These are phyloP conservation scores for Adelphocoris suturalis DNA, from an alignment of 2,888 invertebrate genomes.

Conservation along the genomic window DNA sequence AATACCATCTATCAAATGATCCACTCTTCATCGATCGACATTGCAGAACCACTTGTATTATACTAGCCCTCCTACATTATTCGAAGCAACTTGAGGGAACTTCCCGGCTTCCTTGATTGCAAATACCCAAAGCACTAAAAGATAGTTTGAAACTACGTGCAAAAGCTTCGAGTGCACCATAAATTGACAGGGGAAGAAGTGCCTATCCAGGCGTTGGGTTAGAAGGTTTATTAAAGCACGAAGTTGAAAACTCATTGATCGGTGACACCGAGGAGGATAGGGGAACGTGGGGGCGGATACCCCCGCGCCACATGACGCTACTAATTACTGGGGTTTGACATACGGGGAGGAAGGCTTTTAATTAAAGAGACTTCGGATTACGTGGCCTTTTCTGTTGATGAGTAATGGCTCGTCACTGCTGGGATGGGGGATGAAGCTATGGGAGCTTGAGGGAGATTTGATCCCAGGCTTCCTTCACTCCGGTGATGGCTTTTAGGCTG, in stretches of 20 bases:
- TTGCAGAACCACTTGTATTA: no score
- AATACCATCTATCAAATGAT: no score
- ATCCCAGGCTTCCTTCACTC: constrained; percentile 1
- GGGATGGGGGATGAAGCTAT: constrained; percentile 5
- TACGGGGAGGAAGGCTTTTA: constrained; percentile 63
- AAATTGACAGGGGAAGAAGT: constrained; percentile 36
- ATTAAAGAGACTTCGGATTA: constrained; percentile 70
- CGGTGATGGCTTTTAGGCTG: constrained; percentile 34
- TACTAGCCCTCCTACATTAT: neutral
- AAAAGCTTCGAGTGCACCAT: constrained; percentile 34
- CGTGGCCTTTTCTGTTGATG: constrained; percentile 68
- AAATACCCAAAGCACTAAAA: neutral
- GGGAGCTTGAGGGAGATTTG: constrained; percentile 35
- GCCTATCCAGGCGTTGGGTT: constrained; percentile 11
- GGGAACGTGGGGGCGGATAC: neutral
- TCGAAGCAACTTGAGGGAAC: neutral
- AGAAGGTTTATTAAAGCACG: constrained; percentile 53
- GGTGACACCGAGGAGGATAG: constrained; percentile 53
- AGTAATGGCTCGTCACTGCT: constrained; percentile 66
- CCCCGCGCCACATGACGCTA: constrained; percentile 61
- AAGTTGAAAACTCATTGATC: constrained; percentile 67
- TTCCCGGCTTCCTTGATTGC: constrained; percentile 38
- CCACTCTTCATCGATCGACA: neutral
- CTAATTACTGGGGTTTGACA: constrained; percentile 61
- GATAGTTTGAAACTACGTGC: constrained; percentile 48